Conservation (phyloP, 1,140 invertebrate genomes). For the Papilio dardanus region DNA sequence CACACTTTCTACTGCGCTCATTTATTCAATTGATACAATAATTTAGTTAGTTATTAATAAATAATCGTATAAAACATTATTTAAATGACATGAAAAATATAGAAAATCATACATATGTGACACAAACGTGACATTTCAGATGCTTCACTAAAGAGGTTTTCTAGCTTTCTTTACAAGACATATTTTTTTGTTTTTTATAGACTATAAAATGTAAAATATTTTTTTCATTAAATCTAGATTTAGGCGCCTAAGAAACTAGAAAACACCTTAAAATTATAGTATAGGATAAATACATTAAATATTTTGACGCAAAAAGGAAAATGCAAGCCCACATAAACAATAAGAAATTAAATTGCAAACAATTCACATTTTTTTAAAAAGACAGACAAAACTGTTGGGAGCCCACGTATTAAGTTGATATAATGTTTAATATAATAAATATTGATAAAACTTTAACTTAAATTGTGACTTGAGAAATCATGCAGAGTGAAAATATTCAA, state of each 20-base stretch:
- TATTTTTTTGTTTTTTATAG: neutral
- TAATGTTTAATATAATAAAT: neutral
- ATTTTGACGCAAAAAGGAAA: too few species aligned
- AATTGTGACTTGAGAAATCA: neutral
- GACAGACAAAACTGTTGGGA: too few species aligned
- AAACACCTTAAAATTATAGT: too few species aligned
- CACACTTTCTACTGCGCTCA: neutral
- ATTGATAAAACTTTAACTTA: neutral
- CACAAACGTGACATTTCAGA: neutral
- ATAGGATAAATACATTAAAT: too few species aligned
- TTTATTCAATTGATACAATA: neutral
- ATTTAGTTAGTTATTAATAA: neutral
- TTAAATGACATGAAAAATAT: neutral
- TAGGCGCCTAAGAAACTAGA: too few species aligned
- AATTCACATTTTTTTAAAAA: too few species aligned
- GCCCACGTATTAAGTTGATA: too few species aligned
- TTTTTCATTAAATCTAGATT: too few species aligned
- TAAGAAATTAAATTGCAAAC: too few species aligned
- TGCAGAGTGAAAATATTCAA: slow-evolving; percentile 10
- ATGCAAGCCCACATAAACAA: too few species aligned
- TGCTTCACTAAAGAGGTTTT: neutral
- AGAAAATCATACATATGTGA: neutral
- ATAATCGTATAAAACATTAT: neutral
- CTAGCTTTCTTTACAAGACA: too few species aligned
- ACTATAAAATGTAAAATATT: too few species aligned